Evolutionary conservation across 1,140 invertebrate species (phyloP), one percentile per base, ranked within the genome.

Genomic region (Cotesia chilonis): DNA sequence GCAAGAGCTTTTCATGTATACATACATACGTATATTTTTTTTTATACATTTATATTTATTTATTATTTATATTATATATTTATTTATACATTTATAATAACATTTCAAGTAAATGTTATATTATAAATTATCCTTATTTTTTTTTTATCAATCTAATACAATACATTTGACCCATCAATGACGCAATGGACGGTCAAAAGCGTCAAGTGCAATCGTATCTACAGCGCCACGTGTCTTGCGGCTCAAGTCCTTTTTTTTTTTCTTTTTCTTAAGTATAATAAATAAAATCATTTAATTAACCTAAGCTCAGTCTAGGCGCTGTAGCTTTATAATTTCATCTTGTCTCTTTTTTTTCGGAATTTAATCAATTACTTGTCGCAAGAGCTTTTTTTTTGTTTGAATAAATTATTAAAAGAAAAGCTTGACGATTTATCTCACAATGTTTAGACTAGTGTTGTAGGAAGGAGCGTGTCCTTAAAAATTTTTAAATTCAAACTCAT

Each of bases 361-460:
- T 51, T 9, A 51, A 9, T 17, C 12, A 55, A 55, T 55, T 12
- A 55, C 1, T 1, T 9, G 7, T 55, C 54, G 3, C n/a, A n/a
- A 14, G n/a, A 55, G 54, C 17, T 55, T 55, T 66, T 68, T 37
- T 14, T 38, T 47, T 47, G 10, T 47, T 47, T 47, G 10, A 47
- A 47, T 47, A 47, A 47, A 47, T 47, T 9, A 47, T 47, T 47
- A 47, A 47, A 47, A 47, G 41, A 47, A 47, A 47, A 47, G 41
- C 41, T 68, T 68, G 66, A 17, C 72, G 61, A 71, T 74, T 73
- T 77, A 78, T 73, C 80, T 83, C 80, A 82, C 79, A 78, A 78
- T 68, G 9, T 85, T 85, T 84, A 84, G 85, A 87, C 85, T 87
- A 87, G 85, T 84, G 82, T 83, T 81, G 84, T 81, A 86, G 84